phyloP scores from a whole-genome alignment of 2,888 invertebrate genomes.

The Tachystola acroxantha region DNA sequence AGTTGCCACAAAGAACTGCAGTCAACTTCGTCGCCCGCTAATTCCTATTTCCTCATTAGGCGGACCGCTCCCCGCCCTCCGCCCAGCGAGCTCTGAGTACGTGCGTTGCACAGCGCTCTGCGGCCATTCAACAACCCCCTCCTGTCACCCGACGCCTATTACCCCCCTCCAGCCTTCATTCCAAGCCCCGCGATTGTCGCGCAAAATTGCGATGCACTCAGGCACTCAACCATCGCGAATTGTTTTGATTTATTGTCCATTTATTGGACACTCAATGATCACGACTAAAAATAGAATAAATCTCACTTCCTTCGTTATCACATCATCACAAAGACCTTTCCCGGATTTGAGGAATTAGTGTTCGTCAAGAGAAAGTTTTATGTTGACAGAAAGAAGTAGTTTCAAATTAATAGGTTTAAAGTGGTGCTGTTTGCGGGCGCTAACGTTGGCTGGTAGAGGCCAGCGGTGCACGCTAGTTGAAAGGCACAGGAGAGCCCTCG shows the following conservation, averaged over 20 bases:
- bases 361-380: neutral
- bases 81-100: slow-evolving; percentile 20
- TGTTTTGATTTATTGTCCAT: slow-evolving; percentile 72
- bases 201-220: slow-evolving; percentile 59
- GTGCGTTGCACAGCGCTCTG: slow-evolving; percentile 42
- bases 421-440: neutral
- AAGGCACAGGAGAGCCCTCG: slow-evolving; percentile 48
- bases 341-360: slow-evolving; percentile 3
- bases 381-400: neutral
- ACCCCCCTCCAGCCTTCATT: slow-evolving; percentile 26
- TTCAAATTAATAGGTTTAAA: neutral
- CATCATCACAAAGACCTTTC: slow-evolving; percentile 6
- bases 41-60: slow-evolving; percentile 77
- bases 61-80: slow-evolving; percentile 40
- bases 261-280: slow-evolving; percentile 54
- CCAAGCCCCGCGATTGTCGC: slow-evolving; percentile 27
- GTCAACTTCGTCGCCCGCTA: slow-evolving; percentile 62
- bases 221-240: slow-evolving; percentile 50
- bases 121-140: slow-evolving; percentile 47
- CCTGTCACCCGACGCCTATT: slow-evolving; percentile 19
- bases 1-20: slow-evolving; percentile 57
- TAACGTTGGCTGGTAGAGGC: slow-evolving; percentile 49
- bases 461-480: slow-evolving; percentile 31
- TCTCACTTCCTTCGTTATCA: slow-evolving; percentile 7
- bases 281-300: slow-evolving; percentile 44